Evolutionary conservation across 2,888 invertebrate genomes (phyloP).

Genomic region (Pyrgus malvae): DNA sequence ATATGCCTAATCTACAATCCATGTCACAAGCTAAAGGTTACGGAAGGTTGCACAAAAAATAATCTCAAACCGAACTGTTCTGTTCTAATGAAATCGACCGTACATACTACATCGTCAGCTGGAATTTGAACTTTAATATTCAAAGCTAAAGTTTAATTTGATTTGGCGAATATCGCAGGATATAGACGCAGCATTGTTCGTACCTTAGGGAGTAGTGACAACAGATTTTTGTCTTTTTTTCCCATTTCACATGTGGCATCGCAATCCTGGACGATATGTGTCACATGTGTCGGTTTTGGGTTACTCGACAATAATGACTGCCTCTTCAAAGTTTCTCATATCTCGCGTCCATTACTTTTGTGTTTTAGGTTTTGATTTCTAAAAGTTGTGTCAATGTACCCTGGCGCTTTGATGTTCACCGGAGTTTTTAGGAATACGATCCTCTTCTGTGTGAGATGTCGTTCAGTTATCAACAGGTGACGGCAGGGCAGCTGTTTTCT

Average conservation of each 20-base stretch:
- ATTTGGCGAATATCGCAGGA: slow-evolving; percentile 38
- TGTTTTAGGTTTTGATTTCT: slow-evolving; percentile 60
- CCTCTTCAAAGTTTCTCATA: slow-evolving; percentile 73
- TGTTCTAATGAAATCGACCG: slow-evolving; percentile 66
- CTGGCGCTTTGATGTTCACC: slow-evolving; percentile 65
- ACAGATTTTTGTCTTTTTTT: slow-evolving; percentile 78
- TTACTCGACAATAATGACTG: slow-evolving; percentile 77
- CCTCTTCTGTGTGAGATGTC: slow-evolving; percentile 40
- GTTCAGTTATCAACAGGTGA: slow-evolving; percentile 59
- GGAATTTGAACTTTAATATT: slow-evolving; percentile 47
- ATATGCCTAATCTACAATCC: slow-evolving; percentile 81
- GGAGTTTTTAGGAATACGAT: slow-evolving; percentile 60
- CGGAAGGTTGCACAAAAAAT: slow-evolving; percentile 78
- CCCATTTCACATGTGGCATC: slow-evolving; percentile 78
- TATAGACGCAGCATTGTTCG: slow-evolving; percentile 69
- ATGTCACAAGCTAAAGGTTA: slow-evolving; percentile 81
- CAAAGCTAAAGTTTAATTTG: slow-evolving; percentile 50
- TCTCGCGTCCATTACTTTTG: slow-evolving; percentile 60
- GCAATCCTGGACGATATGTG: slow-evolving; percentile 80
- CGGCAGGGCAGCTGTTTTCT: slow-evolving; percentile 44
- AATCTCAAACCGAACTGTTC: slow-evolving; percentile 57
- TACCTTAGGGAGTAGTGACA: slow-evolving; percentile 79
- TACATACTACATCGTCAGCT: slow-evolving; percentile 44
- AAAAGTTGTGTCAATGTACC: slow-evolving; percentile 56
- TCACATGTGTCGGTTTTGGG: slow-evolving; percentile 79